Evolutionary conservation across 2,113 vertebrate genomes (phyloP), one percentile per base, ranked within the genome.

Genomic region (Haemorhous mexicanus): DNA sequence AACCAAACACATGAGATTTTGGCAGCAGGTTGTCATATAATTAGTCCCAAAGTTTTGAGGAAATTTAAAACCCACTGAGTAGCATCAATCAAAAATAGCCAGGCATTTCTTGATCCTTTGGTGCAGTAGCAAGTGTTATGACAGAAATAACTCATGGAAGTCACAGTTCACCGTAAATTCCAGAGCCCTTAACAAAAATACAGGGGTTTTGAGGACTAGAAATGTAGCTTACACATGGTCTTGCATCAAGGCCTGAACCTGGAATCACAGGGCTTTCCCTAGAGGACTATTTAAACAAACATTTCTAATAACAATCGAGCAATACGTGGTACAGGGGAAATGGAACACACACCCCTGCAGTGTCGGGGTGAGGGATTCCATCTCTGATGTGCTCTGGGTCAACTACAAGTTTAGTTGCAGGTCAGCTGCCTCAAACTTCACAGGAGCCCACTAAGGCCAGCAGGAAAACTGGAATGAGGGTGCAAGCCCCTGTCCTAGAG

Each of bases 391-490:
- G 2, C 18, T 27, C 20, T 46, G 50, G 16, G 35, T 27, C 33
- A 73, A 1, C 21, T 21, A 5, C 0, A 0, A 33, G 10, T 13
- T 56, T 3, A 37, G 14, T 4, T 9, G 2, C 6, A 39, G 23
- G 20, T 44, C 53, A 52, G 33, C 4, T 35, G 53, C 64, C 69
- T 73, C n/a, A 77, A 52, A 49, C 64, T 28, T 63, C 49, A 23
- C 10, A 22, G 59, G 41, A 59, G 43, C 21, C 27, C 22, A 15
- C 28, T 5, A 1, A 21, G 13, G 43, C 27, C 84, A 53, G 28
- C 28, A 50, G 68, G 49, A 49, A 46, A 61, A 28, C 32, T 12
- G 46, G 55, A 72, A 24, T 10, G 9, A 52, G 30, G 12, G 16
- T 26, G 28, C 33, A 30, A 46, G 20, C n/a, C 26, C 18, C 41